phyloP scores from a whole-genome alignment of 2,797 vertebrate genomes.

The Calcarius lapponicus region DNA sequence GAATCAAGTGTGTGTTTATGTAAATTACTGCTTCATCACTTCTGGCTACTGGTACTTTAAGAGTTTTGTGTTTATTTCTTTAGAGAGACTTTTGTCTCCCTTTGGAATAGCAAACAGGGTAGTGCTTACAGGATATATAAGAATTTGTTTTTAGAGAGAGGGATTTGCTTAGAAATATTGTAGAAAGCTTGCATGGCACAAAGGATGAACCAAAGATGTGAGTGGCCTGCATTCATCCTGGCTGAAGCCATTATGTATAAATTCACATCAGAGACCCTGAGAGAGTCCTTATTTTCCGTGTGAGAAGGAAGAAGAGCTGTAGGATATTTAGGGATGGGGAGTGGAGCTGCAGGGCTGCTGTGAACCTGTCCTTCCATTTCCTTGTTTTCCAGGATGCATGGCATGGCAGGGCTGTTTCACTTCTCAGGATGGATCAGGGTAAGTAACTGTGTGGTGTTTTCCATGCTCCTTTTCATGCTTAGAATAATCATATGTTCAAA shows the following conservation, averaged over 20 bases:
- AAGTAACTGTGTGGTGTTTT: constrained; percentile 34
- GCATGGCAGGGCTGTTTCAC: constrained; percentile 82
- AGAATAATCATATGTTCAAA: neutral
- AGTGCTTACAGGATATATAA: neutral
- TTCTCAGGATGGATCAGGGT: constrained; percentile 83
- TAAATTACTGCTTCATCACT: neutral
- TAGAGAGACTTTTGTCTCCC: neutral
- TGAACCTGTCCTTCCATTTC: neutral
- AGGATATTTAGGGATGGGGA: neutral
- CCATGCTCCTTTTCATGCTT: neutral
- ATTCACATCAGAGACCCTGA: neutral
- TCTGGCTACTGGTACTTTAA: neutral
- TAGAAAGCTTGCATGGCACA: neutral
- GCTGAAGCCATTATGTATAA: neutral
- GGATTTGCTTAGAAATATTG: neutral
- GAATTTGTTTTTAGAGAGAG: neutral
- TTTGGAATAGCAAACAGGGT: neutral
- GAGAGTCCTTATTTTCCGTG: neutral
- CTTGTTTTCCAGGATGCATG: constrained; percentile 78
- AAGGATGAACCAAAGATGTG: neutral
- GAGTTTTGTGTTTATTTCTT: neutral
- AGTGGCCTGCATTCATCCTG: neutral
- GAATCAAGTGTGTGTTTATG: neutral
- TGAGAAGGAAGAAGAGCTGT: neutral
- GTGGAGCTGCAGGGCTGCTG: neutral